Base-by-base conservation (phyloP, 2,113 vertebrate genomes). In the Actenoides hombroni region DNA sequence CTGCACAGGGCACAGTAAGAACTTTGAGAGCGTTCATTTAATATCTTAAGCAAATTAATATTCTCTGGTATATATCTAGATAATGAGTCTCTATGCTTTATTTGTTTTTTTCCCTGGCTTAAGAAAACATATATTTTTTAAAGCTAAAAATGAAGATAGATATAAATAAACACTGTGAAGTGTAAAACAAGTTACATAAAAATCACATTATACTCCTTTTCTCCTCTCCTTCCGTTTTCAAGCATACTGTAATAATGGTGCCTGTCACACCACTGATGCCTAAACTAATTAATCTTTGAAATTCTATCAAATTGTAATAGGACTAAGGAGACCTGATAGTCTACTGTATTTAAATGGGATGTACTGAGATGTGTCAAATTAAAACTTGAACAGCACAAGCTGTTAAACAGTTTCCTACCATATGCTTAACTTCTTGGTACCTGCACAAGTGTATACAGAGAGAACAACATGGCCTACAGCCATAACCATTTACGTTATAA, bases 201-300 rank as follows among this genome's bases (percentile, higher is more conserved):
- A 60, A 71, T 42, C 28, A 63, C 63, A 74, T 19, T 23, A 69
- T 46, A 65, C 11, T 16, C 46, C 67, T 57, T 29, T 6, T 2
- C 3, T 3, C 3, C 42, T 14, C 26, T 19, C 2, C 19, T 74
- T 25, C 4, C 8, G 31, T 77, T 83, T 86, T 59, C 31, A 90
- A 84, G 16, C 18, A 90, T 29, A 24, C 5, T 6, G 1, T 54
- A 69, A 11, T 70, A 67, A 80, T 54, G 10, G 42, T 44, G 35
- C 24, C 60, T 68, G 16, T 57, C 64, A 82, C 48, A 82, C 42
- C 26, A 60, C 10, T 78, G 26, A 61, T 64, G 35, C 56, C 64
- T 91, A 51, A 83, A 44, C 42, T 71, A 90, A 94, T 75, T 88
- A 59, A 87, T 91, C 42, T 94, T 84, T 73, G 69, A 90, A 91